Evolutionary conservation across 2,797 vertebrate genomes (phyloP).

Genomic region (Enteromius paludinosus): DNA sequence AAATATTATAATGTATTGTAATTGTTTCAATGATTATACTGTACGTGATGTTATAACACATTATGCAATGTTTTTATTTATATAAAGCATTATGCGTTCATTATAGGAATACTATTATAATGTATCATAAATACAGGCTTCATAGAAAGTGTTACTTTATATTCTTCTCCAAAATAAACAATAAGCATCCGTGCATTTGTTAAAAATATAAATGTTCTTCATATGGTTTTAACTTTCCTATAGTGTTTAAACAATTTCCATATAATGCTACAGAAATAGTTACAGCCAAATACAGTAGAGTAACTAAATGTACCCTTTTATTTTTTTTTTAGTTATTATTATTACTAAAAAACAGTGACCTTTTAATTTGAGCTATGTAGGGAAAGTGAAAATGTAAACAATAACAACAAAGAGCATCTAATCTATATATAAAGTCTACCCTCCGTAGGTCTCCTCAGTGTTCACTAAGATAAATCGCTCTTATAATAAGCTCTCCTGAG

Average conservation of each 20-base stretch:
- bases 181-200: neutral
- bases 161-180: neutral
- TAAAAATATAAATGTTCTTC: neutral
- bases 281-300: neutral
- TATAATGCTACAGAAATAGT: constrained; percentile 1
- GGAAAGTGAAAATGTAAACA: neutral
- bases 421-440: constrained; percentile 3
- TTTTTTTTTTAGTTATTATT: neutral
- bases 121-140: no score
- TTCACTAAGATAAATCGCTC: neutral
- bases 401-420: neutral
- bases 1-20: no score
- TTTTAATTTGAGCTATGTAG: neutral
- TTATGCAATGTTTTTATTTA: no score
- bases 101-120: no score
- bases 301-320: neutral
- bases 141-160: no score
- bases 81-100: no score
- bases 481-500: constrained; percentile 40
- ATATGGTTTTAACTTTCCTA: neutral
- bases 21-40: no score
- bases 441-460: constrained; percentile 19
- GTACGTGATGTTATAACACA: no score
- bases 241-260: neutral
- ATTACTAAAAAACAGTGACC: neutral